phyloP scores from a whole-genome alignment of 2,113 vertebrate genomes.

The Chionodraco myersi region DNA sequence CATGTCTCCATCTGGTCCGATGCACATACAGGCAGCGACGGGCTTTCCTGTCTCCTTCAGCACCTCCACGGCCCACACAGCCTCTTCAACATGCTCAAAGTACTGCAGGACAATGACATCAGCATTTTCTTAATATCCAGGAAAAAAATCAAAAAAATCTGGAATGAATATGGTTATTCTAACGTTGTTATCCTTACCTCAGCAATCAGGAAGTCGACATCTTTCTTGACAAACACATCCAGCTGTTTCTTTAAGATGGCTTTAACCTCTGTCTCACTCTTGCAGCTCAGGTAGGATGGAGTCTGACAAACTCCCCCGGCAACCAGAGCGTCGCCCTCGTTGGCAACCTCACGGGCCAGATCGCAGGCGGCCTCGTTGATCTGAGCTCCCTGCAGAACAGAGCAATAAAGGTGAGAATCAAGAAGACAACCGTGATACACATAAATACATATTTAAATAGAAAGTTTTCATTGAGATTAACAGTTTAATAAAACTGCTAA shows the following conservation, averaged over 20 bases:
- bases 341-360: constrained; percentile 92
- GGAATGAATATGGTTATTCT: background rate
- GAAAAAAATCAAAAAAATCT: background rate
- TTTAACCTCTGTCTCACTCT: constrained; percentile 93
- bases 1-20: constrained; percentile 95
- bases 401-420: background rate
- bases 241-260: constrained; percentile 91
- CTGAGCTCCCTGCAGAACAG: constrained; percentile 85
- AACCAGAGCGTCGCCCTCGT: constrained; percentile 93
- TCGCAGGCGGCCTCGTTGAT: constrained; percentile 98
- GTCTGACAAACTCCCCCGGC: constrained; percentile 98
- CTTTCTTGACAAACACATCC: constrained; percentile 92
- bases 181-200: constrained; percentile 84
- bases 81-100: constrained; percentile 98
- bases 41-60: constrained; percentile 93
- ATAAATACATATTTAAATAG: too few relatives aligned
- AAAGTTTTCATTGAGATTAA: background rate
- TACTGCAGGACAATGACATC: constrained; percentile 85
- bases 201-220: constrained; percentile 97
- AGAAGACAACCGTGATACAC: background rate
- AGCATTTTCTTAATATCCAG: background rate
- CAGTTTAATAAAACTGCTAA: background rate
- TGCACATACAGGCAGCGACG: constrained; percentile 92
- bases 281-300: constrained; percentile 96
- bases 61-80: constrained; percentile 94